Evolutionary conservation across 2,797 vertebrate species (phyloP).

Genomic region (Xerus rutilus): DNA sequence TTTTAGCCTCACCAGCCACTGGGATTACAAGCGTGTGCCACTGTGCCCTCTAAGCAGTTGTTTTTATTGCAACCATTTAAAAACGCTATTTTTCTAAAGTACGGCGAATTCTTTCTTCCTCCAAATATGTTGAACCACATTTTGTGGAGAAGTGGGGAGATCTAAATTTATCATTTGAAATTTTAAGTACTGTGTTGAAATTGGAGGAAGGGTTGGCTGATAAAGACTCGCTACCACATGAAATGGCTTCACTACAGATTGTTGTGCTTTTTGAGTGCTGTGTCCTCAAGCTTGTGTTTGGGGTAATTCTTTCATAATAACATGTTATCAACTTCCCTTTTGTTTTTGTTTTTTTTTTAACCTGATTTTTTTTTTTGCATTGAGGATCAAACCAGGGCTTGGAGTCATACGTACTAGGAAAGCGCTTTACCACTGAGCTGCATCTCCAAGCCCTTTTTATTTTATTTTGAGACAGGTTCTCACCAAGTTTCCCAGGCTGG

Average conservation of each 20-base stretch:
- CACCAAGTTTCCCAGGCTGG: background rate
- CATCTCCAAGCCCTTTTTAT: background rate
- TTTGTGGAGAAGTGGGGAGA: background rate
- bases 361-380: background rate
- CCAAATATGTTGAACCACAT: background rate
- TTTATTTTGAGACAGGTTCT: background rate
- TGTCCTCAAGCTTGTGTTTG: background rate
- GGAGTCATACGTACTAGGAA: background rate
- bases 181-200: background rate
- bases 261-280: background rate
- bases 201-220: background rate
- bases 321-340: background rate
- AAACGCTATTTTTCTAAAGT: slow-evolving; percentile 44
- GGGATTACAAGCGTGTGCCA: no score
- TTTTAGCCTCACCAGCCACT: no score
- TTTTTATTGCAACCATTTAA: background rate
- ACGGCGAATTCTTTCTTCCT: background rate
- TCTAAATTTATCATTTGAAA: background rate
- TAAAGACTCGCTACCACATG: background rate
- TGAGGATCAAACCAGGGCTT: background rate
- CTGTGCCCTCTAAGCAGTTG: background rate
- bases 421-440: background rate
- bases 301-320: background rate
- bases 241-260: background rate
- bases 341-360: background rate